A percentile compares a stretch with the other conserved stretches of the same genome.
These are phyloP conservation scores for Oscheius sp. DNA, from an alignment of 2,888 invertebrate genomes.

Conservation along the genomic window DNA sequence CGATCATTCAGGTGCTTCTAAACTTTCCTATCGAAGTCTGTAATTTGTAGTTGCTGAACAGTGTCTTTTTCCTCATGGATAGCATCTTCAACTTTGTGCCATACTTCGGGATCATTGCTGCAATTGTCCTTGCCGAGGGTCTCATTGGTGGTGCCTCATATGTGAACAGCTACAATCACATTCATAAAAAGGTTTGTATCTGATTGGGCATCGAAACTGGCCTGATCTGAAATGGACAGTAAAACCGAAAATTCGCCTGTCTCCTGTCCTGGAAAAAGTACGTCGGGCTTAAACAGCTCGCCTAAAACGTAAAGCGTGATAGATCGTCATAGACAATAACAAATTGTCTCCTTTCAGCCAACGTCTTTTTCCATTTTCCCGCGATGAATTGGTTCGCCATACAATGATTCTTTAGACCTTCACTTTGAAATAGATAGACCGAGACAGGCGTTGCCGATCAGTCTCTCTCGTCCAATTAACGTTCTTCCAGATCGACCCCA, in stretches of 20 bases:
- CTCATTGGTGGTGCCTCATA: slow-evolving; percentile 34
- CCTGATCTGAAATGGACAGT: too few species aligned
- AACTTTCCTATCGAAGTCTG: not conserved
- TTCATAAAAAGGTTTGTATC: slow-evolving; percentile 26
- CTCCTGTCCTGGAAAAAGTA: too few species aligned
- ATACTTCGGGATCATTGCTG: slow-evolving; percentile 28
- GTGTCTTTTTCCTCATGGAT: slow-evolving; percentile 21
- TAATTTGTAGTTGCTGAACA: slow-evolving; percentile 20
- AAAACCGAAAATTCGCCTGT: too few species aligned
- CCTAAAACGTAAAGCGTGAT: too few species aligned
- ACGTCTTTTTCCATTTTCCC: too few species aligned
- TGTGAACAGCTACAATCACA: slow-evolving; percentile 36
- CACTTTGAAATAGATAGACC: not conserved
- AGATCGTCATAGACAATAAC: too few species aligned
- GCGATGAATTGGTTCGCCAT: too few species aligned
- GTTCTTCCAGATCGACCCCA: slow-evolving; percentile 7
- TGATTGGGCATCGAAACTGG: not conserved
- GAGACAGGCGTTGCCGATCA: not conserved
- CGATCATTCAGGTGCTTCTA: slow-evolving; percentile 27
- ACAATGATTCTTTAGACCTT: too few species aligned
- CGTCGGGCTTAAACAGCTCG: too few species aligned
- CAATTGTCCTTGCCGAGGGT: slow-evolving; percentile 25
- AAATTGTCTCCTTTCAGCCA: too few species aligned
- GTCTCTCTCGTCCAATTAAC: too few species aligned
- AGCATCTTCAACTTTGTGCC: slow-evolving; percentile 27